These are phyloP conservation scores for Cassiopea andromeda DNA, from an alignment of 30 jellyfish, hydroid and myxozoan genomes.

Conservation along the genomic window DNA sequence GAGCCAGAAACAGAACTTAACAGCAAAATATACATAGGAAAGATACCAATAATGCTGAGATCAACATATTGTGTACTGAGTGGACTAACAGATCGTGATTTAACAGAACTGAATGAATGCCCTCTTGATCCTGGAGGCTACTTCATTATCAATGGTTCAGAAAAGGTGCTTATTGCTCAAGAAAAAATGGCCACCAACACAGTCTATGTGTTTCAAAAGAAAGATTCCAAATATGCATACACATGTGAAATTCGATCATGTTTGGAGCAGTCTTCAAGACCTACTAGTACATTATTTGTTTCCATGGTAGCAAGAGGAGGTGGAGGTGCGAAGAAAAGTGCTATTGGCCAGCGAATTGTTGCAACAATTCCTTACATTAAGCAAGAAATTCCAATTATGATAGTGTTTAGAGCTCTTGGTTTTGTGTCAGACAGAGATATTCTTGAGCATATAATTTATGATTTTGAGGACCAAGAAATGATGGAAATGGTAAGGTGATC, in stretches of 20 bases:
- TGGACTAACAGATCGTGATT: constrained; percentile 95
- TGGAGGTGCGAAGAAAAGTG: constrained; percentile 96
- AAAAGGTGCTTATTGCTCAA: constrained; percentile 98
- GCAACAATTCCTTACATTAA: constrained; percentile 98
- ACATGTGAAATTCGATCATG: constrained; percentile 97
- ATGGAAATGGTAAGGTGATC: constrained; percentile 90
- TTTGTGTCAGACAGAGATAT: constrained; percentile 99
- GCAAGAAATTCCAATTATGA: constrained; percentile 99
- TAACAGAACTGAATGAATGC: constrained; percentile 97
- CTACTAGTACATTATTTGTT: constrained; percentile 95
- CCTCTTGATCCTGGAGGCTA: constrained; percentile 99
- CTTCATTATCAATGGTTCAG: constrained; percentile 99
- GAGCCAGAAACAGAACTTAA: constrained; percentile 95
- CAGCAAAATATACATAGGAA: constrained; percentile 95
- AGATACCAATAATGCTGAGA: constrained; percentile 98
- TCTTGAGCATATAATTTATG: constrained; percentile 97
- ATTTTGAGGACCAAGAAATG: constrained; percentile 98
- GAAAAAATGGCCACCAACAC: constrained; percentile 99
- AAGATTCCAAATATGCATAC: constrained; percentile 97
- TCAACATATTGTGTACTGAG: constrained; percentile 95
- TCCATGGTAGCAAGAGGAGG: constrained; percentile 98
- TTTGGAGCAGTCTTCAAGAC: constrained; percentile 98
- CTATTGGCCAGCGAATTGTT: constrained; percentile 98
- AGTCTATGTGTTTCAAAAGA: constrained; percentile 97
- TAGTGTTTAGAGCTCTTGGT: constrained; percentile 99